phyloP scores from a whole-genome alignment of 2,888 invertebrate species.

The Amphipyra tragopoginis region DNA sequence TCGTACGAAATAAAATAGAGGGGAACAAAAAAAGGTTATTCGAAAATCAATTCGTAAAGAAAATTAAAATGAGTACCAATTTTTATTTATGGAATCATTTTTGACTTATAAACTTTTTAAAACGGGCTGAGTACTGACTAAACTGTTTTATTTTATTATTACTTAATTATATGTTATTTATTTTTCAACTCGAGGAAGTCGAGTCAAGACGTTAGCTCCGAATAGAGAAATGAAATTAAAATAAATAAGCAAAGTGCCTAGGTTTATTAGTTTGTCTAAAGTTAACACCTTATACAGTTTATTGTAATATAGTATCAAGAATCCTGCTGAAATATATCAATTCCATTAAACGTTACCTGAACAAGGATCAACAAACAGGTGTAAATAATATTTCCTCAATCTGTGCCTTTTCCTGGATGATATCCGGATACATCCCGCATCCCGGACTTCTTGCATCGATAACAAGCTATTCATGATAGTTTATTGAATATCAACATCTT shows the following conservation, averaged over 20 bases:
- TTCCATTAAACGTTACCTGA: neutral
- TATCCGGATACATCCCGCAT: slow-evolving; percentile 1
- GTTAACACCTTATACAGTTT: too few relatives aligned
- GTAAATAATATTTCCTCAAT: slow-evolving; percentile 32
- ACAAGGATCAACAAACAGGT: slow-evolving; percentile 3
- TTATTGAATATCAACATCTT: too few relatives aligned
- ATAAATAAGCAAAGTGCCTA: too few relatives aligned
- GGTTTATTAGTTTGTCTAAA: too few relatives aligned
- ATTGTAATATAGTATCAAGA: too few relatives aligned
- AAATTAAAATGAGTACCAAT: neutral
- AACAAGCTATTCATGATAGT: neutral
- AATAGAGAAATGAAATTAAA: too few relatives aligned
- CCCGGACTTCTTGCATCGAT: slow-evolving; percentile 17
- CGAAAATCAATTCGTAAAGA: neutral
- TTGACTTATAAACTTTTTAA: too few relatives aligned
- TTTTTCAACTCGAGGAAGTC: too few relatives aligned
- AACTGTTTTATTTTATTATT: too few relatives aligned
- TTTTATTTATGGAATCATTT: neutral
- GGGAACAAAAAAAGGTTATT: slow-evolving; percentile 3
- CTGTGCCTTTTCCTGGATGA: slow-evolving; percentile 11
- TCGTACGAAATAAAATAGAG: slow-evolving; percentile 28
- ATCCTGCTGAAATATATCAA: too few relatives aligned
- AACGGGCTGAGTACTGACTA: neutral
- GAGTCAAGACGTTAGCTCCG: too few relatives aligned
- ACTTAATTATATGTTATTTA: too few relatives aligned